Base-by-base conservation (phyloP, 2,888 invertebrate species). In the Arctia plantaginis region DNA sequence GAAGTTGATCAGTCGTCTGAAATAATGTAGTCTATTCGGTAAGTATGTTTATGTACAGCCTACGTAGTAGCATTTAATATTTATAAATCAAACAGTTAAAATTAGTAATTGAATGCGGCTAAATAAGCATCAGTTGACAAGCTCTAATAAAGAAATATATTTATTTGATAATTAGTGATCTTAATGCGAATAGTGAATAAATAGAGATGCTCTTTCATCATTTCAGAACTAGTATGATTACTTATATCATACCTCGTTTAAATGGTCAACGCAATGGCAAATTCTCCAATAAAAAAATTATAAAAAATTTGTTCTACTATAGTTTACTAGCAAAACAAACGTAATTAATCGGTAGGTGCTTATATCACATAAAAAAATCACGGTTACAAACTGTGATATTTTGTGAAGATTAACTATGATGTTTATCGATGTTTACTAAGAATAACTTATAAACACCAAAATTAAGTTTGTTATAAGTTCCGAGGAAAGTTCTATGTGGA, bases 1-100 rank as follows among this genome's bases (percentile, higher is more conserved):
- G 80, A 78, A 82, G 80, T 77, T 81, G 77, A 80, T 15, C 80
- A 82, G 79, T 64, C 69, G 81, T 77, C 83, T 69, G 80, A 80
- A 70, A 80, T 68, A 78, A 78, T 76, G 23, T 12, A 23, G 51
- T 51, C 23, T 55, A 55, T 55, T 55, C 23, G 23, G 3, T 35
- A 35, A 35, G 35, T 66, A 27, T 82, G 73, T 78, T 78, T 79
- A 72, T 71, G 39, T 47, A 55, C 20, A 27, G 35, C 12, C 12
- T 23, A 59, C 18, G 18, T 18, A 51, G 8, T 51, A 51, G 23
- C 23, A 8, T 8, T 15, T 51, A 6, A 23, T 23, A 51, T 7
- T 23, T 8, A 76, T 13, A 27, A 33, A 51, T 12, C 23, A 65
- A 73, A 39, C 39, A 39, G 39, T 39, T 6, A 39, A 12, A 41